Conservation (phyloP, 2,113 vertebrate species). For the Myrmecophaga tridactyla region DNA sequence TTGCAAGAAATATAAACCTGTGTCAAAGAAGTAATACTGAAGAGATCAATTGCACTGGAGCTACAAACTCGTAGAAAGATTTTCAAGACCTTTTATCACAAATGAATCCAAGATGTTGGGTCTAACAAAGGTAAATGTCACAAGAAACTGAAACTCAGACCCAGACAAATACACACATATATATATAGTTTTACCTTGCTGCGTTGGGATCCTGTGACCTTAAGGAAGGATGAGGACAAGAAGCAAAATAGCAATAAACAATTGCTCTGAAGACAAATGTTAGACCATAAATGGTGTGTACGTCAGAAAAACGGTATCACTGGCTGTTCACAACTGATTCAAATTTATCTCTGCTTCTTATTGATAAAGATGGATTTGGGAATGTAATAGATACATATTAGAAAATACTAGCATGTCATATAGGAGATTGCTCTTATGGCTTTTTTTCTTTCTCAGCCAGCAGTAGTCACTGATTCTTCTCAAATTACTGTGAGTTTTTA, state of each 20-base stretch:
- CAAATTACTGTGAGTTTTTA: background rate
- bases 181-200: slow-evolving; percentile 87
- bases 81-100: slow-evolving; percentile 61
- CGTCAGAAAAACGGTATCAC: slow-evolving; percentile 46
- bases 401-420: background rate
- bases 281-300: slow-evolving; percentile 71
- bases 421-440: background rate
- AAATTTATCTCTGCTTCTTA: slow-evolving; percentile 18
- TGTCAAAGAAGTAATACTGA: slow-evolving; percentile 40
- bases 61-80: slow-evolving; percentile 46
- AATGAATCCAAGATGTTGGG: slow-evolving; percentile 83
- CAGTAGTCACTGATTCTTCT: background rate
- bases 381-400: background rate
- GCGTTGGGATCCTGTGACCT: slow-evolving; percentile 89
- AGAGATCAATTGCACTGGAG: slow-evolving; percentile 54
- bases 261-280: slow-evolving; percentile 78
- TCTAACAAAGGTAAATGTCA: slow-evolving; percentile 83
- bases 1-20: slow-evolving; percentile 46
- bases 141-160: slow-evolving; percentile 82
- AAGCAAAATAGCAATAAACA: slow-evolving; percentile 88
- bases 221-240: slow-evolving; percentile 87
- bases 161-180: slow-evolving; percentile 87
- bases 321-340: background rate
- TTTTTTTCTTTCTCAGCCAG: slow-evolving; percentile 43
- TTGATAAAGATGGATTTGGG: slow-evolving; percentile 7